These are phyloP conservation scores for Hypsibius dujardini DNA, from an alignment of 1,140 invertebrate species.

Conservation along the genomic window DNA sequence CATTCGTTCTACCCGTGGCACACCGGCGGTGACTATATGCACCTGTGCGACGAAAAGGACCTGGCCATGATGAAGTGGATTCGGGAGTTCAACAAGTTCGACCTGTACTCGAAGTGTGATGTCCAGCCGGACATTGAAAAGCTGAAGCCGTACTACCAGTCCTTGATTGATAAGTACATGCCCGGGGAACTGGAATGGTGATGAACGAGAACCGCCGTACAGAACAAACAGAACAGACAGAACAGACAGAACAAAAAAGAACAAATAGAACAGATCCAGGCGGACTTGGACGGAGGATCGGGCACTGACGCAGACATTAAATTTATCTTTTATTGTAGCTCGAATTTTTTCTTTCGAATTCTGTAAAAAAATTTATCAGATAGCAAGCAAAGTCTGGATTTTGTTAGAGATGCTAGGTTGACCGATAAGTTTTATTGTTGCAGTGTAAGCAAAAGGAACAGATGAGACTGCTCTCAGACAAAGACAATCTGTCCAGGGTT, in stretches of 20 bases:
- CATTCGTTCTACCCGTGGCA: slow-evolving; percentile 95
- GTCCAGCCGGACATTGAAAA: slow-evolving; percentile 61
- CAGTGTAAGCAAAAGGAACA: too few species aligned
- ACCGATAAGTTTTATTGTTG: too few species aligned
- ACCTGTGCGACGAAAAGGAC: slow-evolving; percentile 57
- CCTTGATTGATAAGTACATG: slow-evolving; percentile 75
- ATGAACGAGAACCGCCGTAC: slow-evolving; percentile 17
- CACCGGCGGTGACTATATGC: slow-evolving; percentile 57
- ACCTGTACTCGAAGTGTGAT: slow-evolving; percentile 75
- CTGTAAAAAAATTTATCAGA: not conserved
- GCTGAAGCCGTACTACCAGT: slow-evolving; percentile 75
- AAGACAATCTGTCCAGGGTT: too few species aligned
- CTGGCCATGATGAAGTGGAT: slow-evolving; percentile 59
- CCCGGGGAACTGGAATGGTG: slow-evolving; percentile 49
- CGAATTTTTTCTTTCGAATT: not conserved
- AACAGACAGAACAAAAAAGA: not conserved
- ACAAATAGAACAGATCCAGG: not conserved
- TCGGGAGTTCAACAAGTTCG: slow-evolving; percentile 74
- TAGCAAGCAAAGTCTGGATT: too few species aligned
- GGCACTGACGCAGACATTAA: not conserved
- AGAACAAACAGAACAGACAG: slow-evolving; percentile 13
- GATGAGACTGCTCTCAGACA: too few species aligned
- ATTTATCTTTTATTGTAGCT: not conserved
- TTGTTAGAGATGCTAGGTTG: too few species aligned
- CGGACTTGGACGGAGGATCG: not conserved